Evolutionary conservation across 2,797 vertebrate species (phyloP), one percentile per base, ranked within the genome.

Genomic region (Melanotaenia nigrans): DNA sequence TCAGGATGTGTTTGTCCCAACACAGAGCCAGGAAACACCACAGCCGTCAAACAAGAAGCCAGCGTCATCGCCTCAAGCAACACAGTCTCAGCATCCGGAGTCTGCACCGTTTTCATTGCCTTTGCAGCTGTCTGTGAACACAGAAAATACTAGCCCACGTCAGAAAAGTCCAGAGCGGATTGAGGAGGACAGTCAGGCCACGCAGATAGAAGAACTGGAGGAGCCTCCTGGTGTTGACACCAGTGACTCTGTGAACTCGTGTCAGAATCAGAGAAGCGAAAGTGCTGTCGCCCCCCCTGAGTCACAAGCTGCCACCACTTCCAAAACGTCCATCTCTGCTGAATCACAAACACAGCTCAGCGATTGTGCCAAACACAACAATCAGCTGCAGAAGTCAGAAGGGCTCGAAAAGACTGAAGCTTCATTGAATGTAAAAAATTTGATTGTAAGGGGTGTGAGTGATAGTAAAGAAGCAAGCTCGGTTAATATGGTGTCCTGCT

Each of bases 1-100:
- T 64, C 78, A 99, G 98, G 97, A 99, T 68, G 95, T 95, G 51
- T 99, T 99, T 77, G 91, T 96, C 77, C 94, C 96, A 8, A 98
- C 97, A 0, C 97, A 85, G 77, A 98, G 96, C 84, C 92, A 94
- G 72, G 94, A 96, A 69, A 78, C 68, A 0, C 18, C 79, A 0
- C 91, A 86, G 25, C 85, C 79, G 75, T 55, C 73, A 8, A 70
- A 76, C 47, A 79, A 84, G 80, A 85, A 77, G 76, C 59, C 68
- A 0, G 6, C 47, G 0, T 47, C 65, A 0, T 40, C 47, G 64
- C 79, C 71, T 45, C 47, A 77, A 4, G 86, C 89, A 35, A 73
- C 77, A 6, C 85, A 67, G 9, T 82, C 88, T 49, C 77, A 73
- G 11, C 30, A 78, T 5, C 69, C 60, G 32, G 89, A 89, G 33